phyloP scores from a whole-genome alignment of 2,888 invertebrate species.

The Chalcis sispes region DNA sequence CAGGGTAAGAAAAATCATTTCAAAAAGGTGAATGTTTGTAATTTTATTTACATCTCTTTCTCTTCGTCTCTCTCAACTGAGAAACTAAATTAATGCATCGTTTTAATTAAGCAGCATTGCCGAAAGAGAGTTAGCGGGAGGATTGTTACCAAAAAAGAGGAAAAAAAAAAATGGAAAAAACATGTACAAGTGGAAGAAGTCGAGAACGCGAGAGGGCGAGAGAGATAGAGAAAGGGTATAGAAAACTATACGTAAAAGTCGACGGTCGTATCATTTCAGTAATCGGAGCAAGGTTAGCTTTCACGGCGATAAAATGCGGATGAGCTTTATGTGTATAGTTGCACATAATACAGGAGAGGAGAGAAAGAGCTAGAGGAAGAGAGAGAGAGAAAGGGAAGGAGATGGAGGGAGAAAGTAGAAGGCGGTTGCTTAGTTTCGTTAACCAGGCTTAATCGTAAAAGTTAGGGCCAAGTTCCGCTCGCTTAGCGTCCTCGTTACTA shows the following conservation, averaged over 20 bases:
- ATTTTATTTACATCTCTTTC: background rate
- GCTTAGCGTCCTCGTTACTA: slow-evolving; percentile 52
- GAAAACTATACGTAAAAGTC: too few relatives aligned
- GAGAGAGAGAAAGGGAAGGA: background rate
- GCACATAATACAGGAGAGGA: slow-evolving; percentile 1
- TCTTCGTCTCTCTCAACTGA: too few relatives aligned
- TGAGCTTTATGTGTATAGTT: background rate
- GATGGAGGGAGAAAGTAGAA: background rate
- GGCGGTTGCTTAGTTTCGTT: slow-evolving; percentile 35
- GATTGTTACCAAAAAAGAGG: too few relatives aligned
- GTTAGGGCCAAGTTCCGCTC: slow-evolving; percentile 49
- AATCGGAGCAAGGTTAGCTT: background rate
- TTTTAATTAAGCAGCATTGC: slow-evolving; percentile 31
- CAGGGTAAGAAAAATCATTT: background rate
- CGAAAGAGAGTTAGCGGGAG: background rate
- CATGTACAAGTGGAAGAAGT: too few relatives aligned
- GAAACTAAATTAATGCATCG: too few relatives aligned
- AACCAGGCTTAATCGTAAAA: slow-evolving; percentile 52
- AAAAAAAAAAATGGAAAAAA: too few relatives aligned
- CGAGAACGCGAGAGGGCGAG: too few relatives aligned
- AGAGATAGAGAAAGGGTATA: too few relatives aligned
- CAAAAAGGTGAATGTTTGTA: slow-evolving; percentile 5
- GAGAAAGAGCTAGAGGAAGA: background rate
- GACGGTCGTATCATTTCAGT: too few relatives aligned
- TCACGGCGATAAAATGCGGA: slow-evolving; percentile 21